Base-by-base conservation (phyloP, 1,140 invertebrate species). In the Alviniconcha marisindica region DNA sequence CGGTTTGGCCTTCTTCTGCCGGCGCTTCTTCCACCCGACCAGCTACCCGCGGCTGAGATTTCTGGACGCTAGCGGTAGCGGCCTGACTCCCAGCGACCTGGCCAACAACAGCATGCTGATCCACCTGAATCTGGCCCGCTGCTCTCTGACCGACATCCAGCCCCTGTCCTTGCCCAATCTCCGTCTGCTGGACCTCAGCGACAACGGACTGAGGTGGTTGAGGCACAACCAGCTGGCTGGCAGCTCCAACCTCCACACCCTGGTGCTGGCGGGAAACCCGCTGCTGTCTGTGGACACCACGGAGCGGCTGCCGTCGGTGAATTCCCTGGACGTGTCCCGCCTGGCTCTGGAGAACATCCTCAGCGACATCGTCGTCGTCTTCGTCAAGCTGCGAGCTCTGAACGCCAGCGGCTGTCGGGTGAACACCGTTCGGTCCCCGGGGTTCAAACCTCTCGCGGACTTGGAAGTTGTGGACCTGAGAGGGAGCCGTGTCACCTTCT, bases 361-460 rank as follows among this genome's bases (percentile, higher is more conserved):
- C 7, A 48, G 18, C 5, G 18, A 48, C 18, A 5, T 48, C 44
- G 56, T 66, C 24, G 82, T 82, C 28, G 60, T 31, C 18, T 56
- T 85, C 54, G 28, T 40, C 1, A 56, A 71, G 48, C n/a, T 85
- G n/a, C 15, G 71, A 15, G 4, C 21, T 0, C n/a, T 85, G 42
- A 71, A 77, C 31, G 14, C 77, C 0, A 56, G 74, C 0, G 14
- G 3, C 2, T n/a, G 38, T 31, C 42, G 14, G 0, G 33, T 77
- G 1, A 28, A 77, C 44, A 28, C 12, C 4, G 51, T 77, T 0
- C 15, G 21, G 38, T 10, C 4, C 2, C 2, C 44, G 0, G 74
- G 74, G 12, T 54, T 77, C 33, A 21, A 18, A 14, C 31, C 33
- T 14, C 42, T 54, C 10, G 14, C 18, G 1, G 5, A 77, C 24